These are phyloP conservation scores for Pyrochroa serraticornis DNA, from an alignment of 2,888 invertebrate species.

Conservation along the genomic window DNA sequence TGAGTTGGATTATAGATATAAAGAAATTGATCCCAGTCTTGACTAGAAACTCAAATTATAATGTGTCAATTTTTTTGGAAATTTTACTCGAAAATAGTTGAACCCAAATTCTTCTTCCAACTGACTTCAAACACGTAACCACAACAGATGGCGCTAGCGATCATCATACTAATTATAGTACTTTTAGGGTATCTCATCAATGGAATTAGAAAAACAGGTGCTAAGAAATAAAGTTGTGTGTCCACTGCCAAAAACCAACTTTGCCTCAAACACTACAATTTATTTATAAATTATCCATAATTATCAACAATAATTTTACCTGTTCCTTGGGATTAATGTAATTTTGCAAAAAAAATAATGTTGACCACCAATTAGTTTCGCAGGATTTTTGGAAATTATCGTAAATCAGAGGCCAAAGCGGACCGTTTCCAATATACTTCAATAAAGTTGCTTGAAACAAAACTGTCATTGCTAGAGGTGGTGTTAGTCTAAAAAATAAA, in stretches of 20 bases:
- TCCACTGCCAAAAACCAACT: constrained; percentile 67
- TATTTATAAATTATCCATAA: constrained; percentile 42
- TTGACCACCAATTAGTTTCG: constrained; percentile 55
- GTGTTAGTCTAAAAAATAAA: constrained; percentile 55
- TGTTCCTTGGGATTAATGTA: constrained; percentile 43
- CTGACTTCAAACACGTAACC: constrained; percentile 26
- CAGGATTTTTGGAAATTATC: constrained; percentile 43
- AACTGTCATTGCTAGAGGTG: constrained; percentile 58
- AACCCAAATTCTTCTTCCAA: constrained; percentile 21
- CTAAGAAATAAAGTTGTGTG: constrained; percentile 63
- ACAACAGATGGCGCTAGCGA: constrained; percentile 22
- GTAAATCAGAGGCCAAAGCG: constrained; percentile 55
- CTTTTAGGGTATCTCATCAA: constrained; percentile 53
- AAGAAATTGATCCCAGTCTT: constrained; percentile 13
- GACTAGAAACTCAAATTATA: constrained; percentile 14
- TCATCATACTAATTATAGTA: constrained; percentile 20
- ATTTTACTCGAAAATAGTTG: constrained; percentile 25
- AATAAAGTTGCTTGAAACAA: constrained; percentile 56
- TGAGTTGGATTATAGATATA: constrained; percentile 29
- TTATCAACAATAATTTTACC: constrained; percentile 38
- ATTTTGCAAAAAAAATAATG: constrained; percentile 57
- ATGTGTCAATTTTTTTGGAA: not conserved
- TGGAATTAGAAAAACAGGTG: constrained; percentile 62
- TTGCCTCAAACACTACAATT: constrained; percentile 59
- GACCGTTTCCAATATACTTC: constrained; percentile 58